Evolutionary conservation across 2,113 vertebrate species (phyloP), one percentile per base, ranked within the genome.

Genomic region (Chamaetylas fuelleborni): DNA sequence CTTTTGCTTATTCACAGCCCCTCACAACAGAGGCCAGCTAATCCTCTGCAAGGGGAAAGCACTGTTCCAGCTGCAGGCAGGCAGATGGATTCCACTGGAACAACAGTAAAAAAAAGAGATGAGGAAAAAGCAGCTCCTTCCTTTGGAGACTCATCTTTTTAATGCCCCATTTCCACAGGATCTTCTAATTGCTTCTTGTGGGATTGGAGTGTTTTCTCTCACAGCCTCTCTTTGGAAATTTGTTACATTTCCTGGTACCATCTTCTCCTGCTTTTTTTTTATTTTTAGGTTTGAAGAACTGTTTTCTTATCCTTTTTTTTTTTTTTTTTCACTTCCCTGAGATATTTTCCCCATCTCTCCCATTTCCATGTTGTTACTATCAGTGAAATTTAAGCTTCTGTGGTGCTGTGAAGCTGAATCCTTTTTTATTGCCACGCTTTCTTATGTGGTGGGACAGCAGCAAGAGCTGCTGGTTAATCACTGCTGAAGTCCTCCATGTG

Each of bases 111-210:
- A 85, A 69, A 43, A 54, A 54, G 43, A 69, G 60, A 92, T 28
- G 65, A 93, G 61, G 79, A n/a, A 60, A 80, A 86, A 65, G 56
- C 40, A 86, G 60, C 57, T 92, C 48, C 2, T 71, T 81, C 72
- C 96, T 96, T 94, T 57, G 80, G 95, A 93, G 94, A 86, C 94
- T 94, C 92, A 86, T 96, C 85, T 94, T 88, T 92, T 95, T 94
- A 90, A 96, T 71, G 80, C 60, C 25, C 76, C 72, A 67, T 86
- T 96, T 96, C 96, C 92, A 90, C 82, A 84, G 90, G 76, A 95
- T 94, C 82, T 74, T 86, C 90, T 96, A 94, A 96, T 96, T 96
- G 94, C 94, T 90, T 96, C 95, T 96, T 90, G 86, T 95, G 81
- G 90, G 81, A 94, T 28, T 92, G 56, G 23, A 77, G 67, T 65